A percentile compares a stretch with the other conserved stretches of the same genome.
Conservation (phyloP, 1,140 invertebrate species). For the Drosophila pallidifrons region DNA sequence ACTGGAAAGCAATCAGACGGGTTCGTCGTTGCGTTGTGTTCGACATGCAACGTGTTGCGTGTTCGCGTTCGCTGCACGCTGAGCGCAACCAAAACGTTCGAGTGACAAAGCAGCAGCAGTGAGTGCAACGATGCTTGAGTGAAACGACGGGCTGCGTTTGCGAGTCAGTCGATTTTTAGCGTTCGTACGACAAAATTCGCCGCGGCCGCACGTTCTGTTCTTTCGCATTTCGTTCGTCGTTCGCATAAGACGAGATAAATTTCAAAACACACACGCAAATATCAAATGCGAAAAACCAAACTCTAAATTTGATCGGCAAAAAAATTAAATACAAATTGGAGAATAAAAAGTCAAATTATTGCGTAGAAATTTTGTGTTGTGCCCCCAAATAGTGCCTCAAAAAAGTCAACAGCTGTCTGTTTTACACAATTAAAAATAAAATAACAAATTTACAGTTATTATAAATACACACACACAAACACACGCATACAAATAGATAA, state of each 20-base stretch:
- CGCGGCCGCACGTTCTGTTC: slow-evolving; percentile 41
- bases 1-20: slow-evolving; percentile 26
- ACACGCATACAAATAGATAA: slow-evolving; percentile 5
- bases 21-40: neutral
- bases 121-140: slow-evolving; percentile 54
- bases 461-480: slow-evolving; percentile 2
- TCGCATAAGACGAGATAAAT: slow-evolving; percentile 13
- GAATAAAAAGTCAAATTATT: neutral
- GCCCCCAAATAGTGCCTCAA: slow-evolving; percentile 34
- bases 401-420: slow-evolving; percentile 7
- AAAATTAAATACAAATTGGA: neutral
- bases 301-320: neutral
- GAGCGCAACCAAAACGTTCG: slow-evolving; percentile 28
- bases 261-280: slow-evolving; percentile 1
- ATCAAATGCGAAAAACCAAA: slow-evolving; percentile 1
- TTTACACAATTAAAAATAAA: neutral
- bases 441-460: slow-evolving; percentile 40
- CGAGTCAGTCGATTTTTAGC: slow-evolving; percentile 74
- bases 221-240: slow-evolving; percentile 53
- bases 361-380: slow-evolving; percentile 20
- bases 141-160: slow-evolving; percentile 66
- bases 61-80: slow-evolving; percentile 11
- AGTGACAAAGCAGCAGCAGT: slow-evolving; percentile 31
- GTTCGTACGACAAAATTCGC: slow-evolving; percentile 69
- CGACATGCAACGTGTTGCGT: neutral